phyloP scores from a whole-genome alignment of 2,797 vertebrate genomes.

The Chromobotia macracanthus region DNA sequence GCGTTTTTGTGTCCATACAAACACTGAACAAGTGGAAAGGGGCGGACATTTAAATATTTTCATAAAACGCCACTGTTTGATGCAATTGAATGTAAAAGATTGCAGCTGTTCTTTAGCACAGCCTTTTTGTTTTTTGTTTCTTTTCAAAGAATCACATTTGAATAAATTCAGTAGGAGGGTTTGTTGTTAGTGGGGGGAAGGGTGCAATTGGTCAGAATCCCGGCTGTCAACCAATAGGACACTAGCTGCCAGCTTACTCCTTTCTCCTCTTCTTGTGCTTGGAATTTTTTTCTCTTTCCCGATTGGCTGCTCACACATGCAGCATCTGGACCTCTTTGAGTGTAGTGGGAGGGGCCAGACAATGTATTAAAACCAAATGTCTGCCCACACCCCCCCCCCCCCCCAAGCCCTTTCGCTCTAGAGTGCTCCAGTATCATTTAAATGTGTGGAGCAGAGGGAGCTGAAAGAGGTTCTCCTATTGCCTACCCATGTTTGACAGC shows the following conservation, averaged over 20 bases:
- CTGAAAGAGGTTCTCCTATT: slow-evolving; percentile 43
- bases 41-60: slow-evolving; percentile 53
- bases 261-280: slow-evolving; percentile 57
- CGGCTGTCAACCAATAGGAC: slow-evolving; percentile 69
- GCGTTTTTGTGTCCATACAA: slow-evolving; percentile 46
- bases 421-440: slow-evolving; percentile 62
- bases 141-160: slow-evolving; percentile 81
- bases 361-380: slow-evolving; percentile 72
- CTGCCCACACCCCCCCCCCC: too few species aligned
- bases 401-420: slow-evolving; percentile 70
- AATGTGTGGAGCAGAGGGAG: slow-evolving; percentile 55
- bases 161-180: slow-evolving; percentile 79
- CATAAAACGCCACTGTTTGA: slow-evolving; percentile 66
- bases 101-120: slow-evolving; percentile 73
- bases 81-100: slow-evolving; percentile 73
- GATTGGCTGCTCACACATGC: slow-evolving; percentile 69
- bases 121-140: slow-evolving; percentile 56
- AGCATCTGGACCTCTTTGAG: slow-evolving; percentile 62
- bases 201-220: slow-evolving; percentile 71
- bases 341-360: slow-evolving; percentile 70
- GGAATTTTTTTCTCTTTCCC: slow-evolving; percentile 53
- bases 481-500: slow-evolving; percentile 49
- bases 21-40: slow-evolving; percentile 57
- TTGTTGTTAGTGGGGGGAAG: slow-evolving; percentile 74
- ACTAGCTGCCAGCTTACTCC: slow-evolving; percentile 50